Percentiles rank a stretch among this genome's conserved stretches.
These are phyloP conservation scores for Eupithecia dodoneata DNA, from an alignment of 2,888 invertebrate genomes.

Conservation along the genomic window DNA sequence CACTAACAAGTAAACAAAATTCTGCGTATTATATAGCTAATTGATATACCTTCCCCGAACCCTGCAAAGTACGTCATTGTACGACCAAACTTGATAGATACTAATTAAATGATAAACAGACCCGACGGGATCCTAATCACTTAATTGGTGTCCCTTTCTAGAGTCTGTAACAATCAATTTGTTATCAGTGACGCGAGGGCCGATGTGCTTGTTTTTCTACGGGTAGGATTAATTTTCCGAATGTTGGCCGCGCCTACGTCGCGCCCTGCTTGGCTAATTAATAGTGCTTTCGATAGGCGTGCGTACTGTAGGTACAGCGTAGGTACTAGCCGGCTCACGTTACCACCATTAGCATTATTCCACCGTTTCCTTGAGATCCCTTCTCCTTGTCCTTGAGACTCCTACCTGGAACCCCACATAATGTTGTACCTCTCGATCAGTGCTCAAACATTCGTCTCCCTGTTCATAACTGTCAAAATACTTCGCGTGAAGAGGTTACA, in stretches of 20 bases:
- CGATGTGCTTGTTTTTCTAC: constrained; percentile 64
- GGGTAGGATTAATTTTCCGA: constrained; percentile 80
- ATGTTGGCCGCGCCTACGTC: constrained; percentile 78
- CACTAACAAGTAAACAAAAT: neutral
- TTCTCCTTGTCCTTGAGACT: no score
- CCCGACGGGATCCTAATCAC: constrained; percentile 71
- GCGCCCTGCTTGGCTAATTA: constrained; percentile 77
- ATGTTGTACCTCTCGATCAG: constrained; percentile 61
- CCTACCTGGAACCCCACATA: constrained; percentile 34
- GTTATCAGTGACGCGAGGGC: constrained; percentile 56
- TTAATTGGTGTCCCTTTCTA: constrained; percentile 70
- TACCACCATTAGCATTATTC: constrained; percentile 74
- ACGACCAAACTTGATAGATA: constrained; percentile 54
- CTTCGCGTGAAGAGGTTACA: constrained; percentile 16
- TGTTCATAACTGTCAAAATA: constrained; percentile 48
- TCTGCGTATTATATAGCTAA: neutral
- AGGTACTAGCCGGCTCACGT: constrained; percentile 58
- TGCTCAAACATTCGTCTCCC: constrained; percentile 36
- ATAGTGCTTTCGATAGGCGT: constrained; percentile 76
- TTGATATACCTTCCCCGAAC: constrained; percentile 6
- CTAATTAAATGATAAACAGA: constrained; percentile 67
- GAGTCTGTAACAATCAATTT: constrained; percentile 72
- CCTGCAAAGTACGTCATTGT: constrained; percentile 51
- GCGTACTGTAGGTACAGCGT: constrained; percentile 38
- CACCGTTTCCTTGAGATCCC: constrained; percentile 41